These are phyloP conservation scores for Drosophila watanabei DNA, from an alignment of 1,140 invertebrate genomes.

Conservation along the genomic window DNA sequence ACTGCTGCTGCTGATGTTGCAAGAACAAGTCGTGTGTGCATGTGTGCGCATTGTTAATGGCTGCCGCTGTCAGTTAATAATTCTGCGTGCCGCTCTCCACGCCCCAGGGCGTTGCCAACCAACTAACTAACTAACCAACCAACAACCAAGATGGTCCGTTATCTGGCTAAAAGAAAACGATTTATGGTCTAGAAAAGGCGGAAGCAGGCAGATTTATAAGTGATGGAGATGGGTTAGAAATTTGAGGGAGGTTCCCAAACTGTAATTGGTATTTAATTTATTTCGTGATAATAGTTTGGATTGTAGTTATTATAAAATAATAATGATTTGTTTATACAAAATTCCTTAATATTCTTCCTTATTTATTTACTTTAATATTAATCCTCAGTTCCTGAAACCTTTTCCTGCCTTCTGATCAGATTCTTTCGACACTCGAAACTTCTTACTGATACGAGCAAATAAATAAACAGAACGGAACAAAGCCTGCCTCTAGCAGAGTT, in stretches of 20 bases:
- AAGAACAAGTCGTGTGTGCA: slow-evolving; percentile 41
- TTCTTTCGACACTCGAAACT: slow-evolving; percentile 5
- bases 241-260: not conserved
- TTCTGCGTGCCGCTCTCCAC: slow-evolving; percentile 57
- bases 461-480: slow-evolving; percentile 33
- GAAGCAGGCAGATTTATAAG: slow-evolving; percentile 7
- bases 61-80: slow-evolving; percentile 56
- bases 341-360: not conserved
- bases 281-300: too few relatives aligned
- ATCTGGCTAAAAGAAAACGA: slow-evolving; percentile 27
- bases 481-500: not conserved
- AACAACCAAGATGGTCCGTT: slow-evolving; percentile 40
- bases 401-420: not conserved
- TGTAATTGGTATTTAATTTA: slow-evolving; percentile 16
- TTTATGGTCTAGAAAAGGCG: slow-evolving; percentile 35
- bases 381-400: not conserved
- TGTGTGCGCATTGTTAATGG: slow-evolving; percentile 31
- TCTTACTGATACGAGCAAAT: slow-evolving; percentile 1
- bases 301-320: not conserved
- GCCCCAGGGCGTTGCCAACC: slow-evolving; percentile 47
- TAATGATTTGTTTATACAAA: not conserved
- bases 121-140: slow-evolving; percentile 41
- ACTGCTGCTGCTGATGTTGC: slow-evolving; percentile 38
- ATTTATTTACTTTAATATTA: not conserved
- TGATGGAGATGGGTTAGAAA: not conserved